A percentile compares a stretch with the other conserved stretches of the same genome.
These are phyloP conservation scores for Pristionchus exspectatus DNA, from an alignment of 2,888 invertebrate genomes.

Conservation along the genomic window DNA sequence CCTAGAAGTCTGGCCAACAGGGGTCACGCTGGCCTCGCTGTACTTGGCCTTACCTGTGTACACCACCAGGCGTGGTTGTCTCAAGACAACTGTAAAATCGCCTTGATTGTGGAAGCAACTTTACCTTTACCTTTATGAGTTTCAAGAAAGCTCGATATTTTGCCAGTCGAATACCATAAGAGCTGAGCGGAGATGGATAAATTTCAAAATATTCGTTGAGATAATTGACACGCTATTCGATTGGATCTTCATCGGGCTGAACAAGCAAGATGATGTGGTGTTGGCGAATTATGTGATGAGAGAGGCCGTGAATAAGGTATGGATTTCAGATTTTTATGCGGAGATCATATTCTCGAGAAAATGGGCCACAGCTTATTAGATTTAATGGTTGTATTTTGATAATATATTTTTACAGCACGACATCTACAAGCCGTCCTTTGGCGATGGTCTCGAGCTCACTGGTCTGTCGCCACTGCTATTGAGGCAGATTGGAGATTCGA, in stretches of 20 bases:
- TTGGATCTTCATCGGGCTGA: constrained; percentile 53
- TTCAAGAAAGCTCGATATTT: not conserved
- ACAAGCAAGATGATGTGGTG: constrained; percentile 49
- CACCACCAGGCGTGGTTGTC: no score
- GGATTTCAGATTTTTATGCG: no score
- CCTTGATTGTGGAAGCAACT: no score
- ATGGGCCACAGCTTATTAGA: no score
- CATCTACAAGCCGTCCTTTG: constrained; percentile 3
- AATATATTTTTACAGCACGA: constrained; percentile 15
- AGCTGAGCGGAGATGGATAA: not conserved
- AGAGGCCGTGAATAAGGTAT: constrained; percentile 17
- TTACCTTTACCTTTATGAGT: no score
- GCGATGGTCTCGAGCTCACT: not conserved
- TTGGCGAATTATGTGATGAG: not conserved
- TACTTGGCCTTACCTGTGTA: no score
- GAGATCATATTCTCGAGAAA: no score
- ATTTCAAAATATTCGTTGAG: not conserved
- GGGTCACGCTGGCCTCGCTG: no score
- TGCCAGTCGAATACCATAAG: no score
- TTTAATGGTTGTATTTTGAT: no score
- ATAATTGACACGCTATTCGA: constrained; percentile 50
- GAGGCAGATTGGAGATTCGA: not conserved
- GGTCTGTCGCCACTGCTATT: constrained; percentile 29
- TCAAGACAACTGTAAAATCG: no score
- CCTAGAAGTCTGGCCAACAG: no score